phyloP scores from a whole-genome alignment of 2,888 invertebrate genomes.

The Autographa pulchrina region DNA sequence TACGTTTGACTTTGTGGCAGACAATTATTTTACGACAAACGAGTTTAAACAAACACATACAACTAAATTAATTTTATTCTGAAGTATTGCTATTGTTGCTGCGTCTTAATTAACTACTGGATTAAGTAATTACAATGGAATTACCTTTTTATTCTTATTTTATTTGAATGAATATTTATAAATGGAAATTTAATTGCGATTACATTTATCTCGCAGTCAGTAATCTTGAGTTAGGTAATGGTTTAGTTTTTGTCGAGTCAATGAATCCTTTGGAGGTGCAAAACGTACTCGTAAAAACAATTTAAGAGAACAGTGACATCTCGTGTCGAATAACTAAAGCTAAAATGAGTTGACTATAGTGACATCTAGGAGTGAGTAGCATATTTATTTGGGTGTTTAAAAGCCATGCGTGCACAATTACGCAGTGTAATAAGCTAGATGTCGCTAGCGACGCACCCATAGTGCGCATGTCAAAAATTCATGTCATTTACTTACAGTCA shows the following conservation, averaged over 20 bases:
- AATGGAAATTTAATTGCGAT: neutral
- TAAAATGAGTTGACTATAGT: neutral
- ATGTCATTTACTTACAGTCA: conserved; percentile 77
- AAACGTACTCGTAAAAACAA: neutral
- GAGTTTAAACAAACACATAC: conserved; percentile 11
- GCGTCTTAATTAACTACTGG: conserved; percentile 8
- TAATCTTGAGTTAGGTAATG: conserved; percentile 4
- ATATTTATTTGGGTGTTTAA: conserved; percentile 4
- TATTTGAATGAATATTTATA: conserved; percentile 2
- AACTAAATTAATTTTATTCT: neutral
- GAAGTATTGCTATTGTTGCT: neutral
- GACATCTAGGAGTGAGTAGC: conserved; percentile 66
- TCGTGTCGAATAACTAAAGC: neutral
- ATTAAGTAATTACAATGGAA: conserved; percentile 20
- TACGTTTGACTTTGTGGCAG: conserved; percentile 29
- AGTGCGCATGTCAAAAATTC: conserved; percentile 87
- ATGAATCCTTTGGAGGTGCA: neutral
- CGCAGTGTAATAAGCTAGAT: conserved; percentile 59
- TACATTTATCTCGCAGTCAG: neutral
- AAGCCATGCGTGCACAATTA: neutral
- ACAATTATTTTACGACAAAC: conserved; percentile 11
- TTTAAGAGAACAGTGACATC: conserved; percentile 9
- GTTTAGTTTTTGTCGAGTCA: neutral
- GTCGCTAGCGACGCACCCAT: conserved; percentile 66
- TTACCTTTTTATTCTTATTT: conserved; percentile 15